phyloP scores from a whole-genome alignment of 2,888 invertebrate genomes.

The Thysanoteuthis rhombus region DNA sequence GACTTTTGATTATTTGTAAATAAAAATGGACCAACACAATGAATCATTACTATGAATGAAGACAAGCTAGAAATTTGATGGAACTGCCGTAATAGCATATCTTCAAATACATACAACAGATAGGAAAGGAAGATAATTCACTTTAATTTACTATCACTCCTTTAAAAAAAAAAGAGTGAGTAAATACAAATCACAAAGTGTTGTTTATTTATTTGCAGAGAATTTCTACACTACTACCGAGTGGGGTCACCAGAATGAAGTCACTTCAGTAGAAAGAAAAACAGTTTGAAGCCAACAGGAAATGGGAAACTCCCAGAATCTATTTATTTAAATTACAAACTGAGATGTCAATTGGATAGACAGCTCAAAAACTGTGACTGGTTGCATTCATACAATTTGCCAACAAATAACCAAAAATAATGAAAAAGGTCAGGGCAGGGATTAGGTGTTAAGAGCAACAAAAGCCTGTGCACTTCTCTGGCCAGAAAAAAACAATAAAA shows the following conservation, averaged over 20 bases:
- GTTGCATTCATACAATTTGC: not conserved
- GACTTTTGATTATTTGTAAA: too few species aligned
- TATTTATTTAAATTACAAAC: conserved; percentile 12
- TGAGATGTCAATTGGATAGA: not conserved
- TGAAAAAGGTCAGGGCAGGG: not conserved
- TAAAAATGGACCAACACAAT: not conserved
- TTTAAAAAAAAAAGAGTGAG: not conserved
- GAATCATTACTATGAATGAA: not conserved
- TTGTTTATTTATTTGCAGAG: not conserved
- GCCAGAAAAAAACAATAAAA: not conserved
- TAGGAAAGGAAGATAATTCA: not conserved
- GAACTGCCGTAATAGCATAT: not conserved
- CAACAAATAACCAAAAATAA: not conserved
- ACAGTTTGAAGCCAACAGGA: conserved; percentile 40
- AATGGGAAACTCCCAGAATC: not conserved
- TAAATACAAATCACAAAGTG: not conserved
- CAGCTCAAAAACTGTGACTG: not conserved
- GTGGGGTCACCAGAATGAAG: not conserved
- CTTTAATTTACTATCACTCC: not conserved
- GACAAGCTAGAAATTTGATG: not conserved
- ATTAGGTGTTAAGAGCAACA: not conserved
- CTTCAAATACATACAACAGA: not conserved
- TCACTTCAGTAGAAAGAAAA: conserved; percentile 40
- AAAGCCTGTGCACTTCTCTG: not conserved
- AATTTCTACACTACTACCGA: not conserved